These are phyloP conservation scores for Tichodroma muraria DNA, from an alignment of 2,113 vertebrate genomes.

Conservation along the genomic window DNA sequence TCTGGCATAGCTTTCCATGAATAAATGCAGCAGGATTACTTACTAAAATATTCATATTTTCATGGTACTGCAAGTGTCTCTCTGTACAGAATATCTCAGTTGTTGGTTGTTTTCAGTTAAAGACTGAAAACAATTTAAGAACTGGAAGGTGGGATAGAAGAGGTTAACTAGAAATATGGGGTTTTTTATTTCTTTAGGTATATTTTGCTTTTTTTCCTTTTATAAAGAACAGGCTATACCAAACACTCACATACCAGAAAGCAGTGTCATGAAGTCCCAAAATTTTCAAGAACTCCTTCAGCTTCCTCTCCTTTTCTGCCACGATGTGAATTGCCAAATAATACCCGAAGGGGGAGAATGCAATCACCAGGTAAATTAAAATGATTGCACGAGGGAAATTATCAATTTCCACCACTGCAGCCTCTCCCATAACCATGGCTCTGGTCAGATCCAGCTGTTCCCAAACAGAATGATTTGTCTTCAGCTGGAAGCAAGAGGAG, in stretches of 20 bases:
- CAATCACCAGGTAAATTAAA: conserved; percentile 93
- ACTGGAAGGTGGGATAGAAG: background rate
- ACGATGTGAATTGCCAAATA: conserved; percentile 94
- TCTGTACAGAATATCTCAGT: background rate
- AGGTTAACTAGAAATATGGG: too few species aligned
- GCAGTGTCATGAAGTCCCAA: conserved; percentile 93
- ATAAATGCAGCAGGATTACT: background rate
- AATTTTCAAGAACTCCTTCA: conserved; percentile 95
- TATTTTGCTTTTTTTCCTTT: background rate
- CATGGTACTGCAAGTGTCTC: background rate
- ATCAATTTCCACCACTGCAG: conserved; percentile 85
- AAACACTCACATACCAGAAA: conserved; percentile 83
- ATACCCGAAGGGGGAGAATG: conserved; percentile 94
- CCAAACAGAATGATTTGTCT: conserved; percentile 85
- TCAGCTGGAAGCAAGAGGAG: conserved; percentile 74
- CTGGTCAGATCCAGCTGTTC: conserved; percentile 77
- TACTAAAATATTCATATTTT: background rate
- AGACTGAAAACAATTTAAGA: background rate
- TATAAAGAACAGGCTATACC: accelerated
- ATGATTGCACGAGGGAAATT: conserved; percentile 90
- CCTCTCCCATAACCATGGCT: conserved; percentile 89
- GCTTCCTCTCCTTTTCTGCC: conserved; percentile 92
- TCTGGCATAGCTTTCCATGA: background rate
- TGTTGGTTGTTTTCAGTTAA: background rate
- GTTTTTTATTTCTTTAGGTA: background rate